Percentiles rank a stretch among this genome's conserved stretches.
These are phyloP conservation scores for Elegia similella DNA, from an alignment of 2,888 invertebrate species.

Conservation along the genomic window DNA sequence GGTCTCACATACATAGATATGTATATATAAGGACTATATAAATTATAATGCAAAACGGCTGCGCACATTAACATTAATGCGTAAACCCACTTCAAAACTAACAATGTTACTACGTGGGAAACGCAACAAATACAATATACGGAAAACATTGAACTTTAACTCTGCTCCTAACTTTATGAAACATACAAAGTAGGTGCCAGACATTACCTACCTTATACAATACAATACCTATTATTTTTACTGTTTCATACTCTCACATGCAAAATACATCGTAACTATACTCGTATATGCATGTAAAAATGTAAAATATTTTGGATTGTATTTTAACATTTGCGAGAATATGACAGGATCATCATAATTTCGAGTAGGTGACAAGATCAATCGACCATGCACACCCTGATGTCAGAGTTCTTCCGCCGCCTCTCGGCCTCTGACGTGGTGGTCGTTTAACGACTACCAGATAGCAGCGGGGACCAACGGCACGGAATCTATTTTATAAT, in stretches of 20 bases:
- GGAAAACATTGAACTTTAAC: constrained; percentile 12
- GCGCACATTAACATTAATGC: constrained; percentile 1
- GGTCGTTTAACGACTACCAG: too few species aligned
- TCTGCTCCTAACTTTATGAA: constrained; percentile 1
- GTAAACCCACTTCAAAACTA: background rate
- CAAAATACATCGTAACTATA: too few species aligned
- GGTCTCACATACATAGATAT: background rate
- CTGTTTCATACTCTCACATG: background rate
- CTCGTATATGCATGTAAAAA: too few species aligned
- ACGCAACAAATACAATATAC: constrained; percentile 7
- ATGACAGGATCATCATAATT: too few species aligned
- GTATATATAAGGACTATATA: background rate
- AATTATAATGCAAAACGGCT: background rate
- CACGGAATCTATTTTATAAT: too few species aligned
- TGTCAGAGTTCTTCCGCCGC: too few species aligned
- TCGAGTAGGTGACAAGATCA: too few species aligned
- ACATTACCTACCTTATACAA: background rate
- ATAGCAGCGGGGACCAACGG: too few species aligned
- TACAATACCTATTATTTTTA: background rate
- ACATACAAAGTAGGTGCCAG: background rate
- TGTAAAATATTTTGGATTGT: too few species aligned
- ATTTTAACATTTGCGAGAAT: too few species aligned
- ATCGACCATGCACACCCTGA: too few species aligned
- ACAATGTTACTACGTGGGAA: constrained; percentile 12
- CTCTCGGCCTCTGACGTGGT: too few species aligned